Conservation (phyloP, 2,888 invertebrate genomes). For the Ethmia dodecea region DNA sequence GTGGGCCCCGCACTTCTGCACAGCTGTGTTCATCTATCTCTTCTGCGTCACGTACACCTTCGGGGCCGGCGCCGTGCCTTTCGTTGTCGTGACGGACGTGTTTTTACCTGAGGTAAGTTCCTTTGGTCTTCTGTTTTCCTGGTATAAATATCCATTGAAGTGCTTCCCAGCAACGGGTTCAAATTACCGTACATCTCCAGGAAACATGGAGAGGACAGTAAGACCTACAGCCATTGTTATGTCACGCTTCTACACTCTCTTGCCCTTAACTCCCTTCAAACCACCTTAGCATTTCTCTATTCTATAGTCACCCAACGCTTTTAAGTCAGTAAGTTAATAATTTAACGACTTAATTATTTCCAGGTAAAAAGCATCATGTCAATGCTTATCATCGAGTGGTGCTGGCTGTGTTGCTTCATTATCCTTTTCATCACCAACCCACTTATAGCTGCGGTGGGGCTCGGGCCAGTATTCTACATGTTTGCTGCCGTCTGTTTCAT, state of each 20-base stretch:
- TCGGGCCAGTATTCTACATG: constrained; percentile 43
- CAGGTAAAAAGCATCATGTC: constrained; percentile 44
- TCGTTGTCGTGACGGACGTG: constrained; percentile 39
- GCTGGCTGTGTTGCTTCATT: constrained; percentile 41
- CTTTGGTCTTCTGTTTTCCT: too few relatives aligned
- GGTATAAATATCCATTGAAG: too few relatives aligned
- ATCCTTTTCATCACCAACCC: constrained; percentile 43
- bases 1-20: constrained; percentile 45
- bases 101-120: constrained; percentile 50
- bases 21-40: constrained; percentile 34
- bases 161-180: too few relatives aligned
- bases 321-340: too few relatives aligned
- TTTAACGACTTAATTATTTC: constrained; percentile 20
- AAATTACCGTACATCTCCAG: too few relatives aligned
- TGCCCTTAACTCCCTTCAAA: too few relatives aligned
- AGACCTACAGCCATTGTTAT: too few relatives aligned
- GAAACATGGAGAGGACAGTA: too few relatives aligned
- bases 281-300: too few relatives aligned
- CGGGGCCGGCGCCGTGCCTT: constrained; percentile 49
- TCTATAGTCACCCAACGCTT: too few relatives aligned
- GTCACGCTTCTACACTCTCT: too few relatives aligned
- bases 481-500: constrained; percentile 34
- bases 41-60: constrained; percentile 34
- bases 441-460: constrained; percentile 29
- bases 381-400: constrained; percentile 44